Evolutionary conservation across 2,888 invertebrate species (phyloP).

Genomic region (Proisotoma minuta): DNA sequence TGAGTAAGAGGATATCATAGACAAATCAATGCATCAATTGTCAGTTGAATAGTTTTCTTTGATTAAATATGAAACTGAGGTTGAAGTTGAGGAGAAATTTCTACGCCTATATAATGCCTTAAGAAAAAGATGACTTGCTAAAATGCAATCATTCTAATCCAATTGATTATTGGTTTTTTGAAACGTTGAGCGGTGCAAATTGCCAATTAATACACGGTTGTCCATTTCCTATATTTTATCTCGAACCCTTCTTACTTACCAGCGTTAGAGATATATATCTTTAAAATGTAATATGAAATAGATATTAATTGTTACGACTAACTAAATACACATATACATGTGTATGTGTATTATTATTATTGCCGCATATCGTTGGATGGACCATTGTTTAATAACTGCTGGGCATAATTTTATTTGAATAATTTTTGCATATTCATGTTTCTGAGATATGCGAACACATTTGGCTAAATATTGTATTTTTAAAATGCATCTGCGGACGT

Average conservation of each 20-base stretch:
- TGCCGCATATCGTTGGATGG: too few relatives aligned
- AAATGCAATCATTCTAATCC: neutral
- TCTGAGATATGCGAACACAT: neutral
- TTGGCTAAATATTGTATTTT: neutral
- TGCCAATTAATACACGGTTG: neutral
- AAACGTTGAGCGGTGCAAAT: neutral
- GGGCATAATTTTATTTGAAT: neutral
- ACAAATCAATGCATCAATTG: neutral
- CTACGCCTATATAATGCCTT: neutral
- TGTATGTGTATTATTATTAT: too few relatives aligned
- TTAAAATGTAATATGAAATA: too few relatives aligned
- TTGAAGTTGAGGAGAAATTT: too few relatives aligned
- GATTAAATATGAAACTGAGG: neutral
- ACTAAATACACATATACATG: too few relatives aligned
- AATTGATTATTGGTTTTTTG: neutral
- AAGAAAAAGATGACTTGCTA: neutral
- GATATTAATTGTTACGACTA: neutral
- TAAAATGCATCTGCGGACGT: neutral
- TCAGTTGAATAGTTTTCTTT: neutral
- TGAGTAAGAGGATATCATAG: neutral
- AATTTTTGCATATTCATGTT: constrained; percentile 5
- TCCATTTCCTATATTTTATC: neutral
- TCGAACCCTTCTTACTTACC: too few relatives aligned
- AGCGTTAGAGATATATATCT: too few relatives aligned
- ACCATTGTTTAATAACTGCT: neutral